These are phyloP conservation scores for Hypomecis punctinalis DNA, from an alignment of 2,888 invertebrate species.

Conservation along the genomic window DNA sequence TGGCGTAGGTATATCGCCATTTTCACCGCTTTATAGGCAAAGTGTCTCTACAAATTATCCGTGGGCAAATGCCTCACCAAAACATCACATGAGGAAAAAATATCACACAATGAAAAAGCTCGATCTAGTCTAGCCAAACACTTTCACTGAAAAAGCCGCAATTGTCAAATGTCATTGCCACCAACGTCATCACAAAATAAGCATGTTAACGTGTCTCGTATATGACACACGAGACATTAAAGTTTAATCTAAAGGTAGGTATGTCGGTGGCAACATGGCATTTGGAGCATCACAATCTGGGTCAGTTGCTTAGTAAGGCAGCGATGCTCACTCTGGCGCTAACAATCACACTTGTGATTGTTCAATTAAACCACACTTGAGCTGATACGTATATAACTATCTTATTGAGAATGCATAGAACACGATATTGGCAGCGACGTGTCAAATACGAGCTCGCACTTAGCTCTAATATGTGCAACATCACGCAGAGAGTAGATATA, in stretches of 20 bases:
- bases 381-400: conserved; percentile 29
- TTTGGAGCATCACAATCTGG: conserved; percentile 76
- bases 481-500: neutral
- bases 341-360: conserved; percentile 43
- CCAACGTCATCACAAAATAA: neutral
- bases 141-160: conserved; percentile 3
- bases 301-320: conserved; percentile 78
- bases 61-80: too few species aligned
- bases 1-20: too few species aligned
- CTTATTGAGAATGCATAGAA: neutral
- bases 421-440: neutral
- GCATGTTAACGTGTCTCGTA: too few species aligned
- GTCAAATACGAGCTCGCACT: neutral
- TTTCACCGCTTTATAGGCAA: too few species aligned
- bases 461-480: neutral
- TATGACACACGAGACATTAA: conserved; percentile 39
- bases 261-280: conserved; percentile 70
- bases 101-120: too few species aligned
- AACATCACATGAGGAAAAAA: too few species aligned
- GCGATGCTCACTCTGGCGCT: conserved; percentile 30
- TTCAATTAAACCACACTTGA: conserved; percentile 48
- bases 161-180: conserved; percentile 6
- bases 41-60: too few species aligned
- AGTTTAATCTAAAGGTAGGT: conserved; percentile 64
- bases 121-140: neutral